phyloP scores from a whole-genome alignment of 1,140 invertebrate genomes.

The Brachystomella parvula region DNA sequence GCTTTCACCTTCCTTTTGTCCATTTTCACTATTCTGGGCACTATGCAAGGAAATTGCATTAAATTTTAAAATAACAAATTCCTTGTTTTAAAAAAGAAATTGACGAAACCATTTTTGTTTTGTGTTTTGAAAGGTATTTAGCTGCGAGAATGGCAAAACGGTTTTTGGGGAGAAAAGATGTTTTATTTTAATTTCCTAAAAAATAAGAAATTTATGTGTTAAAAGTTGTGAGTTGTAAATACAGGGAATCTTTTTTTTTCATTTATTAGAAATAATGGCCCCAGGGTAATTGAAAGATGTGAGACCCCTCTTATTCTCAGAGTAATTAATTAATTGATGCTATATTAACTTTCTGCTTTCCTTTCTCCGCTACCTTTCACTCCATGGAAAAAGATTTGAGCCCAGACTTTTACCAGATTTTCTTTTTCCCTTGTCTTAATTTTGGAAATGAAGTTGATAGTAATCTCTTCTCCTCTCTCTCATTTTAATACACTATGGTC shows the following conservation, averaged over 20 bases:
- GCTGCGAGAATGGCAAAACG: no score
- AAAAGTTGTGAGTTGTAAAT: background rate
- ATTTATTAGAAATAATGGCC: no score
- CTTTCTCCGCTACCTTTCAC: background rate
- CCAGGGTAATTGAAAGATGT: background rate
- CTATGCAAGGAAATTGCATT: background rate
- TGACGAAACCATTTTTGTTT: no score
- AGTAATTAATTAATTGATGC: constrained; percentile 17
- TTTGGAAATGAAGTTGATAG: background rate
- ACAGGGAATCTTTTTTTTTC: background rate
- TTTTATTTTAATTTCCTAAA: constrained; percentile 9
- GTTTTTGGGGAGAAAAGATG: background rate
- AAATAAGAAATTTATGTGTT: background rate
- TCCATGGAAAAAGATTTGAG: background rate
- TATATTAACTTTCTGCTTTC: background rate
- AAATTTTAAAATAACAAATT: background rate
- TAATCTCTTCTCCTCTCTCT: no score
- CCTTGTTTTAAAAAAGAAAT: no score
- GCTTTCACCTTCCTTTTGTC: background rate
- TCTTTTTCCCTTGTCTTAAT: background rate
- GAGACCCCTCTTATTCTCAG: background rate
- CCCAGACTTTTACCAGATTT: background rate
- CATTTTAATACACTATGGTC: background rate
- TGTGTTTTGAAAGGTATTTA: no score
- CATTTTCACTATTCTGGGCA: background rate